Evolutionary conservation across 2,888 invertebrate species (phyloP), one percentile per base, ranked within the genome.

Genomic region (Mystacides longicornis): DNA sequence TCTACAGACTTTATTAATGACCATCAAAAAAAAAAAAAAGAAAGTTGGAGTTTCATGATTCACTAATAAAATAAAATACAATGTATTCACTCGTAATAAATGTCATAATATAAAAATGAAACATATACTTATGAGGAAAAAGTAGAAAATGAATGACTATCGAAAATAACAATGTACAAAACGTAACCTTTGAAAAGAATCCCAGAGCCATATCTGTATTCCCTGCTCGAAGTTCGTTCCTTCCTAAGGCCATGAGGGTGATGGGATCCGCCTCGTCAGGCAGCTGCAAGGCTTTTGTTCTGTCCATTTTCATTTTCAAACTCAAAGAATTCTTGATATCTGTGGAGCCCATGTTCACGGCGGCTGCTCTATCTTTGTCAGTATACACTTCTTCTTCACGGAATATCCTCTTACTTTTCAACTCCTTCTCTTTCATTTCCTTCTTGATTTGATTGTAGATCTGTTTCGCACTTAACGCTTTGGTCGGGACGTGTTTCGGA

Each of bases 291-390:
- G 82, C 81, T 63, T 79, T 83, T 64, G 83, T 85, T 22, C 87
- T 80, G 66, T 91, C 91, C 60, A 87, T 83, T 62, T 86, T 84
- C 64, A 87, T 81, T 67, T 92, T 93, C 63, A 89, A 75, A 66
- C 83, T 88, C 60, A 92, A 71, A 31, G 89, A 89, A 62, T 88
- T 86, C 66, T 93, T 93, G 60, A 93, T 93, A 67, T 93, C 93
- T 60, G 82, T 85, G n/a, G 84, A 86, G 0, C 89, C 90, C 80
- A 89, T 81, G 65, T 90, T 88, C 16, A 92, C 92, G 0, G 93
- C 92, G 0, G 93, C 93, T 0, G 93, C 93, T 4, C 93, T 77
- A 68, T 93, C 93, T 66, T 93, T 93, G 68, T 93, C 93, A 19
- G 92, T 93, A 66, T 92, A 93, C 20, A 89, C 71, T 66, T 93